Percentiles rank a stretch among this genome's conserved stretches.
phyloP scores from a whole-genome alignment of 2,797 vertebrate species.

The Coendou prehensilis region DNA sequence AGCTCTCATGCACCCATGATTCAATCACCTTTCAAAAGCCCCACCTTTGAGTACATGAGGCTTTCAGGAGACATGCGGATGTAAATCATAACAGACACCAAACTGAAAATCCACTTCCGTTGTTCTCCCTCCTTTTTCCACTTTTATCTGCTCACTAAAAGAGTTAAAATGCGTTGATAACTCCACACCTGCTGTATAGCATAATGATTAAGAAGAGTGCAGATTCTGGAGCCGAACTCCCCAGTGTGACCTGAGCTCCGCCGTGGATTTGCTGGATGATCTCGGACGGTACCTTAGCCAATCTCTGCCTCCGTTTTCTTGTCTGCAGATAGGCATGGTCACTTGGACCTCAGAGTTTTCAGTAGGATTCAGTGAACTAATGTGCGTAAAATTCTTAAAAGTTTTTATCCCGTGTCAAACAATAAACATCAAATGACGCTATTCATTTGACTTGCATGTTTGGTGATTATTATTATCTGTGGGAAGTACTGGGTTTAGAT shows the following conservation, averaged over 20 bases:
- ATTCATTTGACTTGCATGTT: background rate
- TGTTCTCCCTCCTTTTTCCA: background rate
- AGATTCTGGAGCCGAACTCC: background rate
- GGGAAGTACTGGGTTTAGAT: background rate
- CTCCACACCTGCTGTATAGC: background rate
- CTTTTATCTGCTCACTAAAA: slow-evolving; percentile 41
- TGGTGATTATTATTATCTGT: slow-evolving; percentile 10
- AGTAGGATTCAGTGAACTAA: background rate
- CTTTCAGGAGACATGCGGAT: background rate
- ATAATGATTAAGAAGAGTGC: background rate
- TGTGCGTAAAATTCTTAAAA: background rate
- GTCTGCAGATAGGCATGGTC: background rate
- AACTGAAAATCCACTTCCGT: slow-evolving; percentile 15
- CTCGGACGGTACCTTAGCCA: background rate
- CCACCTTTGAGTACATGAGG: background rate
- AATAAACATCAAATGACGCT: background rate
- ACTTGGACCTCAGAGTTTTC: background rate
- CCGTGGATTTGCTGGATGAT: background rate
- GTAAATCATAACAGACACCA: background rate
- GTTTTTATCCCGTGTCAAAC: background rate
- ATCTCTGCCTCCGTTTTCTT: background rate
- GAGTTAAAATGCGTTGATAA: background rate
- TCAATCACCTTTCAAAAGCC: background rate
- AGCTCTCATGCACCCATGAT: background rate
- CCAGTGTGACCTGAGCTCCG: background rate